Percentiles rank a stretch among this genome's conserved stretches.
These are phyloP conservation scores for Thysanoteuthis rhombus DNA, from an alignment of 2,888 invertebrate species.

Conservation along the genomic window DNA sequence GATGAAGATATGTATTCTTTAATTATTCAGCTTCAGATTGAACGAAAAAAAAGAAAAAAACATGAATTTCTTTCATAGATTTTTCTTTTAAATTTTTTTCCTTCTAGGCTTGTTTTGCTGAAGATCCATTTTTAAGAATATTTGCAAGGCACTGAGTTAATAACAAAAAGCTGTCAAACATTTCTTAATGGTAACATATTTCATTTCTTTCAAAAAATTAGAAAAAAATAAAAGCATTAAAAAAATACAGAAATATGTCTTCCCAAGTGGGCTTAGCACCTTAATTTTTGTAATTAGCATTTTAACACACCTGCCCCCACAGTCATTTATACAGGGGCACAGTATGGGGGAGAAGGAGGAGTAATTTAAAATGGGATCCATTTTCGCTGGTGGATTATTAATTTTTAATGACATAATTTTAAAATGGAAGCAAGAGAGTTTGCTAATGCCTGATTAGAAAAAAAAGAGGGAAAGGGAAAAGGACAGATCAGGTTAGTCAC, in stretches of 20 bases:
- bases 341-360: not conserved
- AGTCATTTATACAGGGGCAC: not conserved
- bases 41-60: too few species aligned
- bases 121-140: too few species aligned
- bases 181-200: not conserved
- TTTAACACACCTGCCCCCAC: not conserved
- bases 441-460: not conserved
- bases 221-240: not conserved
- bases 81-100: too few species aligned
- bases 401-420: conserved; percentile 1
- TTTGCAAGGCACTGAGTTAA: not conserved
- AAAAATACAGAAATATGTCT: not conserved
- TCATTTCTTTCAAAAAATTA: not conserved
- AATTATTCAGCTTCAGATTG: too few species aligned
- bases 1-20: too few species aligned
- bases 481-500: not conserved
- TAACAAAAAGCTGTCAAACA: not conserved
- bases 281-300: not conserved
- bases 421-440: not conserved
- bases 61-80: too few species aligned
- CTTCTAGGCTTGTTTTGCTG: too few species aligned
- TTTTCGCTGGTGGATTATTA: not conserved
- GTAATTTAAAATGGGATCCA: not conserved
- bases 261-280: not conserved
- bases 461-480: not conserved